Base-by-base conservation (phyloP, 2,797 vertebrate species). In the Oreortyx pictus region DNA sequence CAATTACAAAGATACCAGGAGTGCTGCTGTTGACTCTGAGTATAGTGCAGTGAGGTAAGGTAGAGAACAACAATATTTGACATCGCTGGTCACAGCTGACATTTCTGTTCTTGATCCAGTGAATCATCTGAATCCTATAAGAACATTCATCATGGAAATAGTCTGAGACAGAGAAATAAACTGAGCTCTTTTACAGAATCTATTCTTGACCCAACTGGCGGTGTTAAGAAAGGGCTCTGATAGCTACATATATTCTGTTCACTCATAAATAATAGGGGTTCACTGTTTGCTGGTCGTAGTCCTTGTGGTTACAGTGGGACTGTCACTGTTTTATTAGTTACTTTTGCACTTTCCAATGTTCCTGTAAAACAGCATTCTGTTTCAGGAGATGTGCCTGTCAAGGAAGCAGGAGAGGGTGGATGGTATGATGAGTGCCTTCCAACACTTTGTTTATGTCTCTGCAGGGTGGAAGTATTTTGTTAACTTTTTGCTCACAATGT, bases 81-180 rank as follows among this genome's bases (percentile, higher is more conserved):
- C 75, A 81, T 62, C 82, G 64, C 62, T 3, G 31, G 59, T 82
- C 79, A 92, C 47, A 95, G 31, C 35, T 90, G 84, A 76, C 75
- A 88, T 86, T 95, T 96, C 80, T 95, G 91, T 85, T 96, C 79
- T 95, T 96, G 86, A 96, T 96, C 77, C 77, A 83, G 43, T 92
- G 75, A 73, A 79, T 94, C 72, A 79, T 77, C 68, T 85, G 81
- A 95, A 91, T 86, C 62, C 47, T 91, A 7, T 86, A 95, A 90
- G 92, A 94, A 88, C 89, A 96, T 96, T 93, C 86, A 95, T 90
- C 89, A 95, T 73, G 52, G 49, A 95, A 97, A 95, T 82, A 94
- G 83, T 86, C 67, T 77, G 59, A 93, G 80, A 90, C 49, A 91
- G 88, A 82, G 61, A 89, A 96, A 92, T 25, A 90, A 70, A 59